These are phyloP conservation scores for Sclerurus mexicanus DNA, from an alignment of 2,113 vertebrate species.

Conservation along the genomic window DNA sequence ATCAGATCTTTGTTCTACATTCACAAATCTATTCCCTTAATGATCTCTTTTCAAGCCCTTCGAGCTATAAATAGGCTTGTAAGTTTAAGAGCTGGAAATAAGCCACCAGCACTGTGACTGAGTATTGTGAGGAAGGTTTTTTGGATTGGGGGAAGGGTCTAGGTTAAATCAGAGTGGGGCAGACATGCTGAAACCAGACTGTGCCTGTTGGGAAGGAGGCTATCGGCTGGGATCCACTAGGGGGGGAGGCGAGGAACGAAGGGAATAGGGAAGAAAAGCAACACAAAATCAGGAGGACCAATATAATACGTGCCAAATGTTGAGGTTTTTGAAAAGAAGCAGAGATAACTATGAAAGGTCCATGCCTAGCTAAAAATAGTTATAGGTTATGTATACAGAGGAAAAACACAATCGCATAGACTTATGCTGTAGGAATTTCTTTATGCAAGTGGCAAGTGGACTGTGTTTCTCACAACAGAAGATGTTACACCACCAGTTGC, in stretches of 20 bases:
- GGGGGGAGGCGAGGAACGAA: not conserved
- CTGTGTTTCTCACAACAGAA: not conserved
- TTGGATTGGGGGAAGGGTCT: not conserved
- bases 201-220: not conserved
- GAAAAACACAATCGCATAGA: not conserved
- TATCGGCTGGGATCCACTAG: fast-evolving
- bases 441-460: not conserved
- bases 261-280: not conserved
- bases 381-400: not conserved
- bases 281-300: not conserved
- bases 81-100: slow-evolving; percentile 27
- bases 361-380: slow-evolving; percentile 4
- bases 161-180: not conserved
- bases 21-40: not conserved
- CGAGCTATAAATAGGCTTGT: not conserved
- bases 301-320: not conserved
- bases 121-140: not conserved
- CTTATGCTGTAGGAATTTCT: not conserved
- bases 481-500: not conserved
- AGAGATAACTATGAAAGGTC: not conserved
- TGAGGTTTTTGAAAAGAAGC: slow-evolving; percentile 24
- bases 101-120: not conserved
- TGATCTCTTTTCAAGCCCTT: slow-evolving; percentile 5
- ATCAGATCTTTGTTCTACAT: slow-evolving; percentile 10
- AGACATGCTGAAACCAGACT: not conserved